Evolutionary conservation across 2,797 vertebrate species (phyloP), one percentile per base, ranked within the genome.

Genomic region (Valencia hispanica): DNA sequence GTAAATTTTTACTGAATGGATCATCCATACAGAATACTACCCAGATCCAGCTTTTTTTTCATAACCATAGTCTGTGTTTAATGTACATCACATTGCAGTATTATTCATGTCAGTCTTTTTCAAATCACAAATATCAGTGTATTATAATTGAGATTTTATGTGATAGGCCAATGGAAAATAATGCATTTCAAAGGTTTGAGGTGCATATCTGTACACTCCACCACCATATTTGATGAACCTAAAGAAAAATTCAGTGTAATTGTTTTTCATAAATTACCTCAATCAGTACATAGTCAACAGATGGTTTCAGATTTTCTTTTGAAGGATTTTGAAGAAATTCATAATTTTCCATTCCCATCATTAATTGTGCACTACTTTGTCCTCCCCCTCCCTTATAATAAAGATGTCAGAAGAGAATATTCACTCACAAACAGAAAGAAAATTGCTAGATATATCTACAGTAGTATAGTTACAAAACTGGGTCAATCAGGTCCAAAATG

Each of bases 381-480:
- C 89, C 86, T 89, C 74, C 45, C 63, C 78, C 75, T 74, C 80
- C 82, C 81, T 70, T 79, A 83, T 79, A 81, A 84, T 85, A 92
- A 90, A 39, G 61, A 88, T 88, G 87, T 87, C 82, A 91, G 86
- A 87, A 87, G 89, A 87, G 92, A 85, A 91, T 89, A 89, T 82
- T 88, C 87, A 86, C 81, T 90, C 88, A 90, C 84, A 80, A 83
- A 87, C 20, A 77, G 83, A 87, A 87, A 86, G 83, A 85, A 84
- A 89, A 89, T 75, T 84, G 87, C 81, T 79, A 86, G 89, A 89
- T 88, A 88, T 88, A 89, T 92, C 87, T 85, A 68, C 59, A 72
- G 15, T 20, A 79, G 90, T 87, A 84, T 84, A 91, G 91, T 88
- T 87, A 85, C 80, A 88, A 89, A 91, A 92, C 86, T 91, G 89